Percentiles rank a stretch among this genome's conserved stretches.
Conservation (phyloP, 1,140 invertebrate genomes). For the Diachasmimorpha longicaudata region DNA sequence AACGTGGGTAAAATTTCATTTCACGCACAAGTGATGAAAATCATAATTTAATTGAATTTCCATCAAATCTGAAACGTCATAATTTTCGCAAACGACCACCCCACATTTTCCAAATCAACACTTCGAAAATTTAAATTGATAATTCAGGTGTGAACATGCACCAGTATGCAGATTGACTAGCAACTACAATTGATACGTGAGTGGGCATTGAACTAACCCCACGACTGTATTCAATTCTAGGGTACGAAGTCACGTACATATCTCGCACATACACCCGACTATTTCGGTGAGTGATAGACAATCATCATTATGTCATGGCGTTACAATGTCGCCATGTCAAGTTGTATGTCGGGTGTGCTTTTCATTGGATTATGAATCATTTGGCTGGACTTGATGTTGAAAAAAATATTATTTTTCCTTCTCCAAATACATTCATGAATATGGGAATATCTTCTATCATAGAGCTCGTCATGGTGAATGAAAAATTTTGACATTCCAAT, state of each 20-base stretch:
- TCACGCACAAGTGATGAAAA: no score
- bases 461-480: no score
- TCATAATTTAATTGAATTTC: no score
- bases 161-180: neutral
- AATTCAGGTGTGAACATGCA: neutral
- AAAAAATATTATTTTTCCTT: neutral
- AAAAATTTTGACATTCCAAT: no score
- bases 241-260: neutral
- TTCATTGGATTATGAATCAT: neutral
- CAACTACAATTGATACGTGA: slow-evolving; percentile 8
- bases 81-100: no score
- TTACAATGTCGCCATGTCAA: slow-evolving; percentile 22
- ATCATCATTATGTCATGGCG: slow-evolving; percentile 41
- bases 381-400: neutral
- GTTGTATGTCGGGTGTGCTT: neutral
- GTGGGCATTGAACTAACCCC: slow-evolving; percentile 7
- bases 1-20: no score
- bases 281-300: slow-evolving; percentile 39
- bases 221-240: neutral
- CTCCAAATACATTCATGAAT: neutral
- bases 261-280: neutral
- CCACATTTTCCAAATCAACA: no score
- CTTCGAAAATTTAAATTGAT: neutral
- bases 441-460: no score
- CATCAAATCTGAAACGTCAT: no score